Evolutionary conservation across 2,888 invertebrate species (phyloP).

Genomic region (Lepidonotus clava): DNA sequence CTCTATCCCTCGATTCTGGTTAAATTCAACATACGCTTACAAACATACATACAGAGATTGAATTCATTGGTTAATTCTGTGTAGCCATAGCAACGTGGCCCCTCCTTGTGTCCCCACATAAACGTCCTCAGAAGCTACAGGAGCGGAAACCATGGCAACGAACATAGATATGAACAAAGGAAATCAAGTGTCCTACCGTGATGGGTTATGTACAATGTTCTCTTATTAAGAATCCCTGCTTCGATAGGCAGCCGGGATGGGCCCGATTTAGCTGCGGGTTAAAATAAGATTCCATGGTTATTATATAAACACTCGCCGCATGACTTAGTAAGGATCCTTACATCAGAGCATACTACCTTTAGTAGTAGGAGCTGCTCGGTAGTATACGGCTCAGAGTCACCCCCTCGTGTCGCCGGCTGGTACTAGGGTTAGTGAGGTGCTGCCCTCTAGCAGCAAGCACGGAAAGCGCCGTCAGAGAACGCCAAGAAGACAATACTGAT

Average conservation of each 20-base stretch:
- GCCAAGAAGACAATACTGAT: slow-evolving; percentile 47
- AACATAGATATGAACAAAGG: neutral
- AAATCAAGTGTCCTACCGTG: slow-evolving; percentile 46
- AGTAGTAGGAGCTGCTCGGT: neutral
- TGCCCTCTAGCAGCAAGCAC: slow-evolving; percentile 36
- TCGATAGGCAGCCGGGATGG: neutral
- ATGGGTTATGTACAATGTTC: slow-evolving; percentile 49
- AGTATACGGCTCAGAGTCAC: neutral
- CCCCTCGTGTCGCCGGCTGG: neutral
- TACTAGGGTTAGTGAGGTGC: neutral
- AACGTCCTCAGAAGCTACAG: neutral
- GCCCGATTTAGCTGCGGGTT: neutral
- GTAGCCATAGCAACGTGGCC: neutral
- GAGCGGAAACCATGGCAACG: neutral
- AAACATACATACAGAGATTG: too few relatives aligned
- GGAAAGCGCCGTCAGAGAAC: neutral
- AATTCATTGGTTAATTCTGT: too few relatives aligned
- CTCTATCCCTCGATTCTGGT: too few relatives aligned
- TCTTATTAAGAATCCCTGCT: slow-evolving; percentile 7
- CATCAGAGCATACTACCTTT: neutral
- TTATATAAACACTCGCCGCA: neutral
- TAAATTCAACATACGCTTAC: too few relatives aligned
- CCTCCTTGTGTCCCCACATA: too few relatives aligned
- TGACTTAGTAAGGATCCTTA: neutral
- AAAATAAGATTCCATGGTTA: neutral